A percentile compares a stretch with the other conserved stretches of the same genome.
Conservation (phyloP, 2,113 vertebrate genomes). For the Pycnonotus jocosus region DNA sequence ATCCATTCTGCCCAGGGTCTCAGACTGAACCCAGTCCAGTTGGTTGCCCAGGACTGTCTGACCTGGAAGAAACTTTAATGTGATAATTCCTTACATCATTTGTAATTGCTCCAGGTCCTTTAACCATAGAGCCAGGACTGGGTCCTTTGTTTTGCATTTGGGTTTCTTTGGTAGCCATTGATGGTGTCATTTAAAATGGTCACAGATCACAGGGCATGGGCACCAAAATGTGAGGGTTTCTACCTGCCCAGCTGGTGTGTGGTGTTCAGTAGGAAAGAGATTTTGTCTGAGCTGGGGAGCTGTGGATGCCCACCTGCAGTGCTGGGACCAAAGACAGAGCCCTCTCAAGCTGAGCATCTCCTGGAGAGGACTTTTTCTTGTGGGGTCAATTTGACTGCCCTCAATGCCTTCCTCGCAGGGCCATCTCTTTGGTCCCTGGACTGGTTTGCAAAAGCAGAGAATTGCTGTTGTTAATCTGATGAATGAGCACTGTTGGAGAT, state of each 20-base stretch:
- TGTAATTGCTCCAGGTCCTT: neutral
- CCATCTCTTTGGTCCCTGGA: neutral
- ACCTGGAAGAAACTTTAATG: neutral
- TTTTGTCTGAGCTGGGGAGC: neutral
- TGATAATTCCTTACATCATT: neutral
- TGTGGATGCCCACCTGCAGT: neutral
- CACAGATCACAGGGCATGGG: accelerated
- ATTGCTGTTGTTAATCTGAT: neutral
- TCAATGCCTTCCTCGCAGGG: neutral
- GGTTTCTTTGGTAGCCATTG: neutral
- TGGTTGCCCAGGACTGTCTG: neutral
- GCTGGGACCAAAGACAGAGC: neutral
- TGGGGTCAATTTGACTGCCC: neutral
- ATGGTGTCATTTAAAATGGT: neutral
- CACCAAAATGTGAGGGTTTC: neutral
- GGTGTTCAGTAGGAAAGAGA: neutral
- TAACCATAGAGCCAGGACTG: neutral
- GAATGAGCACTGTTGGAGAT: neutral
- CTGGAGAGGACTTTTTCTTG: neutral
- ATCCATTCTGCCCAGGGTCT: slow-evolving; percentile 34
- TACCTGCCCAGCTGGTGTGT: neutral
- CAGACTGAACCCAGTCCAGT: neutral
- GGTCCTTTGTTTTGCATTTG: neutral
- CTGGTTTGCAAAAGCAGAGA: neutral
- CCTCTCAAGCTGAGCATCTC: neutral